Evolutionary conservation across 2,888 invertebrate species (phyloP), one percentile per base, ranked within the genome.

Genomic region (Adelphocoris suturalis): DNA sequence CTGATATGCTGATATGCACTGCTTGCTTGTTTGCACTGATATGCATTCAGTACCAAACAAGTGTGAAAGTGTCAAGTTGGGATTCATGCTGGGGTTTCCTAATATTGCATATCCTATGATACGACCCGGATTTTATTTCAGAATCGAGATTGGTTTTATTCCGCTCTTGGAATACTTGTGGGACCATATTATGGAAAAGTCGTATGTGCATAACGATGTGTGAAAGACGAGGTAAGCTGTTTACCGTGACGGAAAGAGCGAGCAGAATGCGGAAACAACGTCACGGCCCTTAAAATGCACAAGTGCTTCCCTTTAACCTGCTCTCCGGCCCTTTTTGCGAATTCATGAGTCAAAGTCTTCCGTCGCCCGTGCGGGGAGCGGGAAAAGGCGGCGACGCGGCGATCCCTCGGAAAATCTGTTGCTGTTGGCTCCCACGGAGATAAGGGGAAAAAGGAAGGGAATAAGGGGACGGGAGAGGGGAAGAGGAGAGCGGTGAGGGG

Each of bases 371-470:
- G 68, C 12, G 68, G 12, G 68, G 23, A 68, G 37, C 37, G 37
- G 37, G 37, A 37, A 37, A 37, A 37, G 68, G 68, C 68, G 68
- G 68, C 68, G 68, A 68, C 68, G 68, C 68, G 23, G 13, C 19
- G 68, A 68, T 68, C 68, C 23, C 23, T 52, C 23, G 80, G 48
- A 80, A 80, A 37, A 80, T 80, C 80, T 80, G 80, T 80, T 48
- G 80, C 80, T 19, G 80, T 11, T 16, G 37, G 48, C 80, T 80
- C 80, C 46, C 80, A 80, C 80, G 80, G 80, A 80, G 80, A 80
- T 80, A 48, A 80, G 48, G 19, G 14, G 23, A 23, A 23, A 68
- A 23, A 19, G 7, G 7, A 68, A 9, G 23, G 23, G 13, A 13
- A n/a, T 4, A 0, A 7, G 37, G 61, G 3, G n/a, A 9, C 9